Percentiles rank a stretch among this genome's conserved stretches.
Evolutionary conservation across 1,140 invertebrate species (phyloP).

Genomic region (Chironomus striatipennis): DNA sequence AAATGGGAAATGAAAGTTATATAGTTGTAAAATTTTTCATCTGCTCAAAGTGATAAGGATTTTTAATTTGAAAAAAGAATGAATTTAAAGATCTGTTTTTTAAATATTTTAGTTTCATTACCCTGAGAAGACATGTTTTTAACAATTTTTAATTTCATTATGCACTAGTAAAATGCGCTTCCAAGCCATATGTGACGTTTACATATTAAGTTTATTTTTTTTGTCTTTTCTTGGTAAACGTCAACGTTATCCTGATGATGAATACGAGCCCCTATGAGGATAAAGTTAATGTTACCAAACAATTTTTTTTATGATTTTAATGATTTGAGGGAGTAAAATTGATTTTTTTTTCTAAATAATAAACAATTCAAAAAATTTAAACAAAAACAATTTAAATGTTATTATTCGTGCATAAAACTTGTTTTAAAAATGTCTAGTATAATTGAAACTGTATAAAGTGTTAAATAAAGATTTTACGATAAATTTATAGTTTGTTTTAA

Average conservation of each 20-base stretch:
- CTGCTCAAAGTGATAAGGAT: background rate
- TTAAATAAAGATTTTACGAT: too few species aligned
- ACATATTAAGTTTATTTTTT: background rate
- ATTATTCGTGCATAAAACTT: background rate
- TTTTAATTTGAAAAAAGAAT: too few species aligned
- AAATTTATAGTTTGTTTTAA: too few species aligned
- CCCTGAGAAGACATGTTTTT: too few species aligned
- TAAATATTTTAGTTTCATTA: too few species aligned
- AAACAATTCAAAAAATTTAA: background rate
- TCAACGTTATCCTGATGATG: background rate
- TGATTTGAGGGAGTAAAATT: background rate
- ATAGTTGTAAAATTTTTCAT: too few species aligned
- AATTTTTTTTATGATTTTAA: background rate
- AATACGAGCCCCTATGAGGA: background rate
- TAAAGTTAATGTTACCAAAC: background rate
- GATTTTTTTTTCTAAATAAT: background rate
- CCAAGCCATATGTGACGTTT: too few species aligned
- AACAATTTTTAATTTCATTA: too few species aligned
- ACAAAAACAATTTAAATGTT: background rate
- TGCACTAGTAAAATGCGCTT: too few species aligned
- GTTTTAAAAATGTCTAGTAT: background rate
- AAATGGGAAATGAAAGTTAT: too few species aligned
- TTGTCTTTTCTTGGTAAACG: background rate
- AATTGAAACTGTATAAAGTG: background rate
- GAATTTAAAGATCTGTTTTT: too few species aligned